phyloP scores from a whole-genome alignment of 2,113 vertebrate species.

The Bambusicola thoracicus region DNA sequence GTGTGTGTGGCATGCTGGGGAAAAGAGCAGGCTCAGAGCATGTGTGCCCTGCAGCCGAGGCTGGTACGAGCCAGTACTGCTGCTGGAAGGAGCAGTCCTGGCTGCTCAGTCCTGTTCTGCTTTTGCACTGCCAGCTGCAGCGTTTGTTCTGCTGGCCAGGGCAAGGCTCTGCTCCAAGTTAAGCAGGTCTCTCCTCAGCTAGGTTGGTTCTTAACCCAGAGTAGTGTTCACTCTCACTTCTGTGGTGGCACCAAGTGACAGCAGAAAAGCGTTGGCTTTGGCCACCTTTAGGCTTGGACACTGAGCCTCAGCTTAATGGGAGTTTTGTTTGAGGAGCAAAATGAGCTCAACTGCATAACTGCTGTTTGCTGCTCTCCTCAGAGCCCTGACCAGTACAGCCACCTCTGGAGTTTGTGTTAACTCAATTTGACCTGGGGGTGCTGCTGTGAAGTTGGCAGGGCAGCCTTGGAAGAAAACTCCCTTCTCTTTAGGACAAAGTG shows the following conservation, averaged over 20 bases:
- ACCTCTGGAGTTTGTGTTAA: accelerated
- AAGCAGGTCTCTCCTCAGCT: neutral
- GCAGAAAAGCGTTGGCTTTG: neutral
- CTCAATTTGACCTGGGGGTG: accelerated
- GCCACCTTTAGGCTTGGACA: neutral
- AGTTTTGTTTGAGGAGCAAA: neutral
- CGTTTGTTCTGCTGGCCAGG: neutral
- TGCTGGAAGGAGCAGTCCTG: neutral
- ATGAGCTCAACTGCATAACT: neutral
- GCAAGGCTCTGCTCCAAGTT: neutral
- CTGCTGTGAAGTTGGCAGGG: neutral
- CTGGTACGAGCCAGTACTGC: neutral
- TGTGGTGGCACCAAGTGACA: neutral
- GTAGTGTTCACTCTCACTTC: accelerated
- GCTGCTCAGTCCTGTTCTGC: neutral
- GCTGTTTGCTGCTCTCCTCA: neutral
- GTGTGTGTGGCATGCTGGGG: neutral
- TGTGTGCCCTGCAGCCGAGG: accelerated
- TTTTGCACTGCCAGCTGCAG: neutral
- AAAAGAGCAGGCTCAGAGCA: neutral
- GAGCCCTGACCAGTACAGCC: accelerated
- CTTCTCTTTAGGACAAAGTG: neutral
- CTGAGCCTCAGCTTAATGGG: accelerated
- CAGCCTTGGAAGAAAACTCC: neutral
- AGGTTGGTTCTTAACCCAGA: accelerated